Evolutionary conservation across 2,113 vertebrate species (phyloP), one percentile per base, ranked within the genome.

Genomic region (Platichthys stellatus): DNA sequence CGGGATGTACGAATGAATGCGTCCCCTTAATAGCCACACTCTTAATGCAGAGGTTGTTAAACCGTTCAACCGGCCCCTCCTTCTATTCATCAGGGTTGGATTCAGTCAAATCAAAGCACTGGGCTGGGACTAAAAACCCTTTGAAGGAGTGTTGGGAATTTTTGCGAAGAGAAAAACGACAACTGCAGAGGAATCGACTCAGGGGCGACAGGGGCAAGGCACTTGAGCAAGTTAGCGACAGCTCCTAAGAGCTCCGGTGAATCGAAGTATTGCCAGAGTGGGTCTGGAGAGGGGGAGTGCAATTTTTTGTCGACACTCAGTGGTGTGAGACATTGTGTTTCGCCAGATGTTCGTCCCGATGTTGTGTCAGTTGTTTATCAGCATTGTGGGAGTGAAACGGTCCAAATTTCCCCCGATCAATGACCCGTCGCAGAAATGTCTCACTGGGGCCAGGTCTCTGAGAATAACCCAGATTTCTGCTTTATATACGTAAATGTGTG

Each of bases 1-100:
- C 31, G n/a, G 56, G 66, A 72, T 58, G 49, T 74, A 64, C n/a
- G 56, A 83, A 76, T 58, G 43, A 73, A 86, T 54, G 63, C 49
- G 38, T 62, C 66, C 64, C 54, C 21, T 80, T 35, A 69, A 66
- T 78, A 63, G 81, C 43, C 69, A 26, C 28, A 24, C 69, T 75
- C 70, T 67, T 79, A 86, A 90, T 84, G 62, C 65, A 21, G 70
- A 69, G 80, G 70, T 85, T 82, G 81, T 92, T 88, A 86, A 77
- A 78, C 59, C 65, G 84, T 82, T 87, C 84, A 84, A 76, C 66
- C 71, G 83, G 66, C 73, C 76, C 76, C 23, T 74, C 64, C 67
- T 60, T 75, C 54, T 61, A 86, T 86, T 81, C 57, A 82, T 90
- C 86, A 88, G 69, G 28, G 49, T 11, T 69, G 35, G 47, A 63